Base-by-base conservation (phyloP, 2,888 invertebrate species). In the Tipula lateralis region DNA sequence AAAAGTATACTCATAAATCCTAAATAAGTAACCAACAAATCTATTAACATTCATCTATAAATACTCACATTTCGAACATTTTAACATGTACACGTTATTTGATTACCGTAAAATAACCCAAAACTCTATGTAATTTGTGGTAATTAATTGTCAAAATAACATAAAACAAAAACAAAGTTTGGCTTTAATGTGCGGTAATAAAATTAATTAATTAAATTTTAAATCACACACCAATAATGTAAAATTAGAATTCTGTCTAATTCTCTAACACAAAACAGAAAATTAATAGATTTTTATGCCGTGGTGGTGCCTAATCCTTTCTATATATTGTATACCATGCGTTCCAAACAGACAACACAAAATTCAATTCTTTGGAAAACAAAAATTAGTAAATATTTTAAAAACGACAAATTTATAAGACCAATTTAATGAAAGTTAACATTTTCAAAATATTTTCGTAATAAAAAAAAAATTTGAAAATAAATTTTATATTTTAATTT, bases 401-500 rank as follows among this genome's bases (percentile, higher is more conserved):
- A 24, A 66, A 66, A 66, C 66, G 66, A 66, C 66, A 66, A 66
- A 66, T 66, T 66, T 66, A 66, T 66, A 66, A 66, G 66, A 66
- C 66, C 66, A 66, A 66, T 66, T 66, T 66, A 66, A 66, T 24
- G 66, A 66, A 66, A 19, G 66, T 66, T 66, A 19, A 66, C 66
- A 66, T 24, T 66, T 66, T 24, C 24, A 66, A 66, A 66, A 66
- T 66, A 66, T 66, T 66, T 66, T 66, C 24, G 19, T 66, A 66
- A 66, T 24, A 9, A 66, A 50, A 50, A 50, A 16, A 2, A 1
- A 16, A 1, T 44, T 44, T 66, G 7, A 66, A 66, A 66, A 66
- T 66, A 66, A 66, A 66, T 66, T 66, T 66, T 66, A 66, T 66
- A 66, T 66, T 66, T 66, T 66, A 66, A 66, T 66, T 66, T 66